Evolutionary conservation across 2,113 vertebrate genomes (phyloP).

Genomic region (chimpanzee (Pan troglodytes)): NHGRI_mPanTro3-v2.1_pri NC_072402.2:82123001-82123500

Average conservation of each 20-base stretch:
- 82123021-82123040: background rate
- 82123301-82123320: background rate
- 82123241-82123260: too few relatives aligned
- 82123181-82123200: background rate
- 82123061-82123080: background rate
- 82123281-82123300: background rate
- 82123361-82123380: background rate
- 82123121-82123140: background rate
- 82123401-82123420: background rate
- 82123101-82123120: background rate
- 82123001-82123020: background rate
- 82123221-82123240: background rate
- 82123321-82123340: background rate
- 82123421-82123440: slow-evolving; percentile 32
- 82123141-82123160: background rate
- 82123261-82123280: background rate
- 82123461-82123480: slow-evolving; percentile 22
- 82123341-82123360: background rate
- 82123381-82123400: background rate
- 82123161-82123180: background rate
- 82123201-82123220: background rate
- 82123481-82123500: slow-evolving; percentile 2
- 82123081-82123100: background rate
- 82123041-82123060: background rate
- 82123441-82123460: background rate